These are phyloP conservation scores for Yponomeuta evonymella DNA, from an alignment of 2,888 invertebrate species.

Conservation along the genomic window DNA sequence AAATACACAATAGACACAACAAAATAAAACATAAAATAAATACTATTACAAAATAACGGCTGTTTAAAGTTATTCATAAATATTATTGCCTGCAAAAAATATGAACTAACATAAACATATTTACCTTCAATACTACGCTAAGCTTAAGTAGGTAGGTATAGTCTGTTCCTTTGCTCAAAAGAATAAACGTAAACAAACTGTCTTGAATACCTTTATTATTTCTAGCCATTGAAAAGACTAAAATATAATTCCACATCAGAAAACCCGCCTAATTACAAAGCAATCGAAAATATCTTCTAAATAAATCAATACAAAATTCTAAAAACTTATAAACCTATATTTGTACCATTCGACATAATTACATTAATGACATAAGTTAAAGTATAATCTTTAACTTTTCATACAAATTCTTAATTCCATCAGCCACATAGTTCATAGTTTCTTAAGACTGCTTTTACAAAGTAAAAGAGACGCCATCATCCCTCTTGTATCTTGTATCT, in stretches of 20 bases:
- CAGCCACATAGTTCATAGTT: too few relatives aligned
- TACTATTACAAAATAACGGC: conserved; percentile 20
- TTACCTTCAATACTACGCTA: neutral
- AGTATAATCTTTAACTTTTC: too few relatives aligned
- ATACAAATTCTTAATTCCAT: too few relatives aligned
- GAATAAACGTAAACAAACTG: neutral
- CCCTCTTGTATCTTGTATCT: too few relatives aligned
- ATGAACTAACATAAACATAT: neutral
- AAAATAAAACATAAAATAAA: conserved; percentile 19
- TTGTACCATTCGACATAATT: too few relatives aligned
- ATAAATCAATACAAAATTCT: neutral
- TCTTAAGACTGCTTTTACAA: too few relatives aligned
- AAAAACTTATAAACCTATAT: too few relatives aligned
- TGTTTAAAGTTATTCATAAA: conserved; percentile 18
- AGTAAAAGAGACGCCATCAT: too few relatives aligned
- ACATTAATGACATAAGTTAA: too few relatives aligned
- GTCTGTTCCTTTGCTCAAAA: neutral
- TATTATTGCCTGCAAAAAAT: conserved; percentile 18
- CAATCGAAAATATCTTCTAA: neutral
- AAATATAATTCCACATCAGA: neutral
- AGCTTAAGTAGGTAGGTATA: neutral
- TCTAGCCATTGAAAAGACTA: neutral
- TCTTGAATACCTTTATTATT: neutral
- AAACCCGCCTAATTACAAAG: neutral
- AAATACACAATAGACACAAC: conserved; percentile 14